phyloP scores from a whole-genome alignment of 2,888 invertebrate species.

The Oscheius sp. region DNA sequence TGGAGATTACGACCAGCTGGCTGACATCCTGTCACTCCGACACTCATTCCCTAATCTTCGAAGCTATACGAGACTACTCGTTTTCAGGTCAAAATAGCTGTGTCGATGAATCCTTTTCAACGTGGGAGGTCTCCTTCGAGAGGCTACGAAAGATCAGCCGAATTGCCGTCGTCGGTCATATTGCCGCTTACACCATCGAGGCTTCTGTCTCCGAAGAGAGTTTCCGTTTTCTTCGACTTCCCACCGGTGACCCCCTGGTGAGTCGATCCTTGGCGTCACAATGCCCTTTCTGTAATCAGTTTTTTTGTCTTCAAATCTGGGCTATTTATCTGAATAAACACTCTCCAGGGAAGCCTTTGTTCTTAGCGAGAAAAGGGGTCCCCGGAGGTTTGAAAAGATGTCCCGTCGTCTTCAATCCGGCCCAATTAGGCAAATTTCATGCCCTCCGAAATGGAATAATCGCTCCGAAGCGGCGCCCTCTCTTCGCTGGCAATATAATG shows the following conservation, averaged over 20 bases:
- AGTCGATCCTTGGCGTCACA: constrained; percentile 4
- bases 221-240: constrained; percentile 44
- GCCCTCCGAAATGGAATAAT: constrained; percentile 34
- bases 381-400: neutral
- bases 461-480: constrained; percentile 20
- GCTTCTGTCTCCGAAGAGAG: constrained; percentile 59
- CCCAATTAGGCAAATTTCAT: constrained; percentile 34
- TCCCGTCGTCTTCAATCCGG: constrained; percentile 5
- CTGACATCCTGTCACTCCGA: constrained; percentile 4
- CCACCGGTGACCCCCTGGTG: constrained; percentile 62
- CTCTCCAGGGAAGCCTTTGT: neutral
- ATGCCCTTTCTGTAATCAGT: neutral
- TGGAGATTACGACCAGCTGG: constrained; percentile 25
- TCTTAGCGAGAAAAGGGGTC: neutral
- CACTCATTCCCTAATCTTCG: neutral
- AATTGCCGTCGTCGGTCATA: constrained; percentile 65
- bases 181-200: constrained; percentile 63
- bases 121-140: constrained; percentile 24
- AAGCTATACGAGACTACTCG: neutral
- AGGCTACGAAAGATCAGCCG: constrained; percentile 46
- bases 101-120: constrained; percentile 28
- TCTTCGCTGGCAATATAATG: neutral
- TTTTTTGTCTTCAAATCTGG: constrained; percentile 7
- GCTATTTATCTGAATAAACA: neutral
- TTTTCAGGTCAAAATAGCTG: constrained; percentile 19